A percentile compares a stretch with the other conserved stretches of the same genome.
These are phyloP conservation scores for Stigmatopora argus DNA, from an alignment of 2,113 vertebrate species.

Conservation along the genomic window DNA sequence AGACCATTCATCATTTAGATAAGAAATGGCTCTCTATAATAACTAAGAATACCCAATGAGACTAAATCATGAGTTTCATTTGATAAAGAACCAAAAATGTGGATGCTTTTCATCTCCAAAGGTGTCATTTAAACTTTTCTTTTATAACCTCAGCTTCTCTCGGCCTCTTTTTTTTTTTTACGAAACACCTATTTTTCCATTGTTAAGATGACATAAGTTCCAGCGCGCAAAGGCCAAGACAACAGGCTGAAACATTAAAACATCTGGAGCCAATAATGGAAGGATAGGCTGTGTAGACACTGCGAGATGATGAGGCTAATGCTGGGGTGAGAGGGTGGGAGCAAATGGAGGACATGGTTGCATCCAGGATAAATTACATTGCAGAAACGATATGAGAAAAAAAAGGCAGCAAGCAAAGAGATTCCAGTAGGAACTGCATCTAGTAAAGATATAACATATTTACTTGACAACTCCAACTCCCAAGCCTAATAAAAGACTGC, in stretches of 20 bases:
- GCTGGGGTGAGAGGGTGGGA: conserved; percentile 13
- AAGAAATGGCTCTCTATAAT: conserved; percentile 5
- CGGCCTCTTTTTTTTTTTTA: conserved; percentile 12
- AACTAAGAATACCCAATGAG: not conserved
- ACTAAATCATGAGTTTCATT: not conserved
- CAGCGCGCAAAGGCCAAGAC: conserved; percentile 37
- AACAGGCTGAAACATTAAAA: conserved; percentile 51
- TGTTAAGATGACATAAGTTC: conserved; percentile 54
- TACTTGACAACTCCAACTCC: conserved; percentile 48
- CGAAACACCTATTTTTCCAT: conserved; percentile 47
- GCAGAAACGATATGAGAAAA: not conserved
- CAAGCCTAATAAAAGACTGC: conserved; percentile 5
- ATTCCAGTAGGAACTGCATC: not conserved
- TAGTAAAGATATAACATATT: conserved; percentile 10
- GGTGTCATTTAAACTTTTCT: conserved; percentile 32
- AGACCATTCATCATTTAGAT: not conserved
- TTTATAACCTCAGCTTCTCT: conserved; percentile 15
- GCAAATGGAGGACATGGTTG: conserved; percentile 25
- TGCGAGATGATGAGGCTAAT: conserved; percentile 13
- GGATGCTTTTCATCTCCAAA: not conserved
- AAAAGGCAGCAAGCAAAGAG: not conserved
- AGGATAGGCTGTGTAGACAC: conserved; percentile 45
- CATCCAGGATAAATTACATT: not conserved
- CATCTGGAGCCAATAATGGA: conserved; percentile 62
- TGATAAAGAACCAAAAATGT: not conserved